phyloP scores from a whole-genome alignment of 2,113 vertebrate genomes.

The Jacana jacana region DNA sequence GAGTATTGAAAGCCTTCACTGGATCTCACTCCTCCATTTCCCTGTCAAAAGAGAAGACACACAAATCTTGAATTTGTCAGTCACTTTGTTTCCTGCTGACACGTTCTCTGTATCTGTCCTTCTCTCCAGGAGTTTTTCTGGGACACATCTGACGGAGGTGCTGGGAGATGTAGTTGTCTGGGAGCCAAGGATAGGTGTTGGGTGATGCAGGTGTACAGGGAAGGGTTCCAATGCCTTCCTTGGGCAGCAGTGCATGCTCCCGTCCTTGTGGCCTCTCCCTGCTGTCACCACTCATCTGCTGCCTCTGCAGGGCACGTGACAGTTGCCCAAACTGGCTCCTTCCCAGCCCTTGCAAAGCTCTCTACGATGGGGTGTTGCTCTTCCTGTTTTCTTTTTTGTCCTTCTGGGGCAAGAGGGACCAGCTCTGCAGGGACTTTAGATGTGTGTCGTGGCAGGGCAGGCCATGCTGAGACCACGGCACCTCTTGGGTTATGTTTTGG shows the following conservation, averaged over 20 bases:
- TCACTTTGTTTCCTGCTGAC: not conserved
- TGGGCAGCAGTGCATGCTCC: not conserved
- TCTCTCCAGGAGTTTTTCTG: not conserved
- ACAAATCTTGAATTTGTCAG: not conserved
- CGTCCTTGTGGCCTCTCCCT: not conserved
- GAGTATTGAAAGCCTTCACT: not conserved
- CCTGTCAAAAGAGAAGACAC: not conserved
- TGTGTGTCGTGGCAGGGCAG: not conserved
- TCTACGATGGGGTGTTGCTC: not conserved
- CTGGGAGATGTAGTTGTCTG: not conserved
- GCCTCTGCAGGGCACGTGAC: not conserved
- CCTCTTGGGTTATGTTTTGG: not conserved
- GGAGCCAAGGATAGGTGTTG: not conserved
- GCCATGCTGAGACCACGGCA: not conserved
- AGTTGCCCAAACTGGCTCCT: not conserved
- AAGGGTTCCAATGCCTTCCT: not conserved
- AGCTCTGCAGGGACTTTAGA: not conserved
- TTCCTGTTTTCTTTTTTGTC: not conserved
- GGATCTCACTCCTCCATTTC: not conserved
- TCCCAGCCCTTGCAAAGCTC: not conserved
- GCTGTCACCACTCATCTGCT: not conserved
- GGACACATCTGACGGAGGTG: not conserved
- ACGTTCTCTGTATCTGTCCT: not conserved
- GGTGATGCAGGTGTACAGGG: not conserved
- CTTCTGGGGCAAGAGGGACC: not conserved